Conservation (phyloP, 92 coral and sea anemone species). For the Porites evermanni region DNA sequence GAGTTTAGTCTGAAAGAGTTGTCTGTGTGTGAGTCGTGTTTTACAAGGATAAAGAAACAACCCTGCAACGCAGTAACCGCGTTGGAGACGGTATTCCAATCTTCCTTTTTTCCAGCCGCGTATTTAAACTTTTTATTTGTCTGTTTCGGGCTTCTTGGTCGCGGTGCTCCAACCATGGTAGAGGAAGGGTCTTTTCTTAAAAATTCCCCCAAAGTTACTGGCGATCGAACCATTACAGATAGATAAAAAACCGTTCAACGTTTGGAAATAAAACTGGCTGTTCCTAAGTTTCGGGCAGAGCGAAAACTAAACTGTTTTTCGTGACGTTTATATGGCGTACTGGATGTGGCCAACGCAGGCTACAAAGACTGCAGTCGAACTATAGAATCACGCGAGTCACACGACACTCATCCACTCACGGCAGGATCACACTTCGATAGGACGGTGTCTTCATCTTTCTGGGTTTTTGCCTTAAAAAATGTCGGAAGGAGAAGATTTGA, state of each 20-base stretch:
- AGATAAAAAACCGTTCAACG: neutral
- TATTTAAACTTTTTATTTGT: constrained; percentile 72
- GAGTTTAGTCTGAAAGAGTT: no score
- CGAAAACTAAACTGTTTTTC: neutral
- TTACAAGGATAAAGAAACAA: no score
- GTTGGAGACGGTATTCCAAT: constrained; percentile 85
- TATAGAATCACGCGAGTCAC: no score
- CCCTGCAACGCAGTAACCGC: constrained; percentile 77
- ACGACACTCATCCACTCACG: no score
- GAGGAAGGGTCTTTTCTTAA: constrained; percentile 75
- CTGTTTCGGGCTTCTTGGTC: constrained; percentile 81
- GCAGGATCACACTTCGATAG: no score
- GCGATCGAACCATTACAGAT: constrained; percentile 70
- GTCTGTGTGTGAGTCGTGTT: no score
- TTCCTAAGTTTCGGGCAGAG: neutral
- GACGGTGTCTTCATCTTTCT: neutral
- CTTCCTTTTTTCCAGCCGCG: constrained; percentile 68
- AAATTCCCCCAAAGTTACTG: constrained; percentile 81
- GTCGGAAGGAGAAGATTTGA: constrained; percentile 15
- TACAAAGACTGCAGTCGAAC: no score
- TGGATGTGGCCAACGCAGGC: neutral
- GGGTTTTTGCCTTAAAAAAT: neutral
- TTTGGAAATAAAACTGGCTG: no score
- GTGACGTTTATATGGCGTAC: neutral
- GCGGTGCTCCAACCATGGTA: constrained; percentile 69